Conservation (phyloP, 2,888 invertebrate species). For the Podabrus alpinus region DNA sequence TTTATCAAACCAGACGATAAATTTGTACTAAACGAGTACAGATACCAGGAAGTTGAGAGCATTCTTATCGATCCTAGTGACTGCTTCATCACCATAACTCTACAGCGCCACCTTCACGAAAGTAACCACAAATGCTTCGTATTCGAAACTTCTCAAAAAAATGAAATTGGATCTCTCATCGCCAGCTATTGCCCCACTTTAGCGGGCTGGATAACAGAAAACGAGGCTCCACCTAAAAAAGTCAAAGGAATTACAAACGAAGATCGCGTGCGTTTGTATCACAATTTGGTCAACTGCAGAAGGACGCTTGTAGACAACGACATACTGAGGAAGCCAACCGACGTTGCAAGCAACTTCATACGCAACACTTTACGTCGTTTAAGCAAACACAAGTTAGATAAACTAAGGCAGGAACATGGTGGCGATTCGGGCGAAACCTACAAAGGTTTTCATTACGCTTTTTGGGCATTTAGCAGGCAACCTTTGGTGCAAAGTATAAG, state of each 20-base stretch:
- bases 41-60: slow-evolving; percentile 88
- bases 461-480: slow-evolving; percentile 89
- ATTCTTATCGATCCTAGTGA: slow-evolving; percentile 91
- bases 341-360: slow-evolving; percentile 82
- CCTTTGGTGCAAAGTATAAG: slow-evolving; percentile 81
- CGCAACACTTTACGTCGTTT: slow-evolving; percentile 84
- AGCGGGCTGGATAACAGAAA: slow-evolving; percentile 81
- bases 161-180: slow-evolving; percentile 90
- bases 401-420: slow-evolving; percentile 70
- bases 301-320: slow-evolving; percentile 83
- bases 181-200: slow-evolving; percentile 88
- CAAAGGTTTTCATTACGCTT: slow-evolving; percentile 83
- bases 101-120: slow-evolving; percentile 72
- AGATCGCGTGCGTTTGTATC: slow-evolving; percentile 84
- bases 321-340: slow-evolving; percentile 79
- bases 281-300: slow-evolving; percentile 83
- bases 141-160: slow-evolving; percentile 86
- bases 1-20: slow-evolving; percentile 91
- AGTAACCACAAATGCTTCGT: slow-evolving; percentile 85
- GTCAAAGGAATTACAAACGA: slow-evolving; percentile 77
- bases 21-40: slow-evolving; percentile 87
- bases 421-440: slow-evolving; percentile 79
- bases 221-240: slow-evolving; percentile 66
- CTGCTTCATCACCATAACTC: slow-evolving; percentile 86
- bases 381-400: slow-evolving; percentile 83